A percentile compares a stretch with the other conserved stretches of the same genome.
phyloP scores from a whole-genome alignment of 1,140 invertebrate species.

The Agrilus planipennis region DNA sequence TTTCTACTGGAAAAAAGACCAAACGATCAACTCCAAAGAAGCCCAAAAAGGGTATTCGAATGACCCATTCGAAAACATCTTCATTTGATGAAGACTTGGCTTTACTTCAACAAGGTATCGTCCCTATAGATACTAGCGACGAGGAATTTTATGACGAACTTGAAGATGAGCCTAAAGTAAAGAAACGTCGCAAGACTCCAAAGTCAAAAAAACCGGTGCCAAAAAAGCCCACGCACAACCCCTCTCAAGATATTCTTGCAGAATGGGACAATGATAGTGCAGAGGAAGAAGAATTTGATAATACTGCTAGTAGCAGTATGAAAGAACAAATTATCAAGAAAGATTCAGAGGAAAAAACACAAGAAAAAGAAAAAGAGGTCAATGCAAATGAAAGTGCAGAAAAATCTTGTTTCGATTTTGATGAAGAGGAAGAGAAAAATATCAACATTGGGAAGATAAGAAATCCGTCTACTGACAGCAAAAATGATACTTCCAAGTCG shows the following conservation, averaged over 20 bases:
- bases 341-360: slow-evolving; percentile 20
- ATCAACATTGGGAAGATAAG: too few relatives aligned
- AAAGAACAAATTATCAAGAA: slow-evolving; percentile 6
- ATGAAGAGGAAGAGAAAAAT: slow-evolving; percentile 41
- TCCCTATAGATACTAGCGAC: not conserved
- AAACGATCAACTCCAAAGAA: slow-evolving; percentile 12
- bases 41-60: slow-evolving; percentile 8
- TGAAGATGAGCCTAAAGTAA: slow-evolving; percentile 4
- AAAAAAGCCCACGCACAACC: slow-evolving; percentile 17
- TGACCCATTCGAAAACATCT: slow-evolving; percentile 12
- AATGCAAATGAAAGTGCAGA: slow-evolving; percentile 9
- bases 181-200: slow-evolving; percentile 27
- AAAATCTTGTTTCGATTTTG: slow-evolving; percentile 45
- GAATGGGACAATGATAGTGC: slow-evolving; percentile 32
- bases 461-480: too few relatives aligned
- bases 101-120: slow-evolving; percentile 12
- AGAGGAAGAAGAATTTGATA: slow-evolving; percentile 11
- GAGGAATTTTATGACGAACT: slow-evolving; percentile 1
- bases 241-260: slow-evolving; percentile 26
- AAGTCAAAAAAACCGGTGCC: slow-evolving; percentile 29
- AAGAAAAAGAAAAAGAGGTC: slow-evolving; percentile 6
- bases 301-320: slow-evolving; percentile 10
- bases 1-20: slow-evolving; percentile 9
- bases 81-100: slow-evolving; percentile 20
- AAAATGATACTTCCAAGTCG: too few relatives aligned